Conservation (phyloP, 1,140 invertebrate genomes). For the Zaprionus lachaisei region DNA sequence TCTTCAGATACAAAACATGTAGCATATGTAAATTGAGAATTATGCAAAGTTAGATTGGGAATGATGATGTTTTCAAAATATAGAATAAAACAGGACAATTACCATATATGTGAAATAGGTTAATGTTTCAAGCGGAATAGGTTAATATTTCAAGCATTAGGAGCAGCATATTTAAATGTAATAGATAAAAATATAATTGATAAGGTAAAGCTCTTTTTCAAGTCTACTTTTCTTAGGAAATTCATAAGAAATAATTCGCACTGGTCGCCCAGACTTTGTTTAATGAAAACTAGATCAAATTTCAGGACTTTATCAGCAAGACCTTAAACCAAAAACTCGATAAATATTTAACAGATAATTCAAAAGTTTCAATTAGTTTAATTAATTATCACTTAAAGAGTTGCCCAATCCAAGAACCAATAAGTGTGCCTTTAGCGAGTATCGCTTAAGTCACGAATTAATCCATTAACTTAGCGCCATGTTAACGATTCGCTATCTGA, state of each 20-base stretch:
- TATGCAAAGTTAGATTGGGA: neutral
- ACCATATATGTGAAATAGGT: too few relatives aligned
- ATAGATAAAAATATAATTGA: neutral
- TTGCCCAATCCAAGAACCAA: neutral
- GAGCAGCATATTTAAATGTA: neutral
- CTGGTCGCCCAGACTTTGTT: too few relatives aligned
- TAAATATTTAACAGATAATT: neutral
- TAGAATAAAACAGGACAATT: too few relatives aligned
- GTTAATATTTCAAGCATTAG: too few relatives aligned
- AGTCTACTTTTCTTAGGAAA: too few relatives aligned
- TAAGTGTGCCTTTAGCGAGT: constrained; percentile 32
- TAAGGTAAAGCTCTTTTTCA: too few relatives aligned
- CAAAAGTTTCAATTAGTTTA: neutral
- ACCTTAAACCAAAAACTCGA: neutral
- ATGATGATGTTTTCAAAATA: neutral
- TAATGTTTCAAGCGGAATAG: too few relatives aligned
- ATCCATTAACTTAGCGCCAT: constrained; percentile 44
- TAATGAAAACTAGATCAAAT: too few relatives aligned
- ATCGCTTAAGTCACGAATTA: constrained; percentile 37
- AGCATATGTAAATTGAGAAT: neutral
- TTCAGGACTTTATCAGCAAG: too few relatives aligned
- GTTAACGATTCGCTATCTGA: constrained; percentile 31
- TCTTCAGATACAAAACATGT: constrained; percentile 14
- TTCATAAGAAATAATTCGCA: too few relatives aligned
- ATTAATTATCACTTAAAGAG: constrained; percentile 17